A percentile compares a stretch with the other conserved stretches of the same genome.
Evolutionary conservation across 2,888 invertebrate species (phyloP).

Genomic region (Prenolepis imparis): DNA sequence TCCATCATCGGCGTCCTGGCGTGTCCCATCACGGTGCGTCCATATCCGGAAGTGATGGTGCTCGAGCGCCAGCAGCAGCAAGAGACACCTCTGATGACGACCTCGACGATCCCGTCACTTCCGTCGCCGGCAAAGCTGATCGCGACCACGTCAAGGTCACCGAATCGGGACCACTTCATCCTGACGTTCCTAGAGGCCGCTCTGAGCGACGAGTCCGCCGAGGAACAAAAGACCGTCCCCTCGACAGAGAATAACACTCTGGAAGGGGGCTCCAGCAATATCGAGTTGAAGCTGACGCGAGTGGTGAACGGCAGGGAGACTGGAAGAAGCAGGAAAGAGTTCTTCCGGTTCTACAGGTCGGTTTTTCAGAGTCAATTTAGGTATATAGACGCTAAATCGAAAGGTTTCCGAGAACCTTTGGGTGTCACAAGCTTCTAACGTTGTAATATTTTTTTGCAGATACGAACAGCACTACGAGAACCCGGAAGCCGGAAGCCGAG

Average conservation of each 20-base stretch:
- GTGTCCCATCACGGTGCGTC: conserved; percentile 75
- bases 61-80: conserved; percentile 58
- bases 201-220: conserved; percentile 72
- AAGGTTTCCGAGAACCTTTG: not conserved
- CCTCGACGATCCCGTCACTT: conserved; percentile 49
- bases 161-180: conserved; percentile 77
- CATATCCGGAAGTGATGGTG: conserved; percentile 63
- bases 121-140: conserved; percentile 60
- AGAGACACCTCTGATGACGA: conserved; percentile 16
- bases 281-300: conserved; percentile 71
- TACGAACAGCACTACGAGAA: conserved; percentile 75
- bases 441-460: conserved; percentile 42
- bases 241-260: conserved; percentile 59
- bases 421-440: not conserved
- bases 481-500: conserved; percentile 61
- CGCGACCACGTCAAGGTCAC: conserved; percentile 63
- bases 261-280: conserved; percentile 55
- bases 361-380: not conserved
- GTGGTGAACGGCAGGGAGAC: conserved; percentile 63
- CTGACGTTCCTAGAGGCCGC: conserved; percentile 81
- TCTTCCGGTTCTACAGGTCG: conserved; percentile 73
- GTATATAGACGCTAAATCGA: not conserved
- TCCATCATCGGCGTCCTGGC: conserved; percentile 86
- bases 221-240: conserved; percentile 35
- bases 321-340: conserved; percentile 73